phyloP scores from a whole-genome alignment of 1,140 invertebrate genomes.

The Aricia agestis region DNA sequence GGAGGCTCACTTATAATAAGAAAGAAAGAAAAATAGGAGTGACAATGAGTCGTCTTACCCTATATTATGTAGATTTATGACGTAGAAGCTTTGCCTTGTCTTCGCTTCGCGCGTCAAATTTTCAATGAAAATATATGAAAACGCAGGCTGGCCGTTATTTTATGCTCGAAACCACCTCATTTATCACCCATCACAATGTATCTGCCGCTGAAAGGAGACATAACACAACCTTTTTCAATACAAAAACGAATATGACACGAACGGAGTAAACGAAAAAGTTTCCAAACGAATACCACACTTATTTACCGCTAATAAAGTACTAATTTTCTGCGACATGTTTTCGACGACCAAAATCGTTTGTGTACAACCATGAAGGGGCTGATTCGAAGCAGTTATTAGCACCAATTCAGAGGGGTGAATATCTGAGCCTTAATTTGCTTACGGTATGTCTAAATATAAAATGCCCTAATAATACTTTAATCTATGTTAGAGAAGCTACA shows the following conservation, averaged over 20 bases:
- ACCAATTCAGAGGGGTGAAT: constrained; percentile 45
- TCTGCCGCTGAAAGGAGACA: constrained; percentile 33
- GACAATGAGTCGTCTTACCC: background rate
- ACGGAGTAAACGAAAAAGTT: constrained; percentile 26
- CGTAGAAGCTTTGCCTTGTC: background rate
- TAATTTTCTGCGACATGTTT: background rate
- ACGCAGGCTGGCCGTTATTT: constrained; percentile 19
- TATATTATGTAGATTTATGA: background rate
- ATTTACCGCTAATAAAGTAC: background rate
- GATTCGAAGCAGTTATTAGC: constrained; percentile 37
- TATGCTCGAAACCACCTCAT: constrained; percentile 31
- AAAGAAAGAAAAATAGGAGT: background rate
- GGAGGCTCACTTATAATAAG: too few relatives aligned
- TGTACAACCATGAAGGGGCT: constrained; percentile 19
- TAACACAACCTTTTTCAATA: constrained; percentile 37
- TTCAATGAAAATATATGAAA: constrained; percentile 12
- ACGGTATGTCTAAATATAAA: constrained; percentile 19
- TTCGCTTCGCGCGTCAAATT: background rate
- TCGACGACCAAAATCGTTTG: constrained; percentile 15
- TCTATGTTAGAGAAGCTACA: background rate
- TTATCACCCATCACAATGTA: constrained; percentile 31
- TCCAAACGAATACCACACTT: constrained; percentile 24
- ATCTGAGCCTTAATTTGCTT: constrained; percentile 42
- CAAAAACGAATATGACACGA: constrained; percentile 28
- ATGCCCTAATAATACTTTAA: background rate